phyloP scores from a whole-genome alignment of 1,140 invertebrate species.

The Drosophila simulans region DNA sequence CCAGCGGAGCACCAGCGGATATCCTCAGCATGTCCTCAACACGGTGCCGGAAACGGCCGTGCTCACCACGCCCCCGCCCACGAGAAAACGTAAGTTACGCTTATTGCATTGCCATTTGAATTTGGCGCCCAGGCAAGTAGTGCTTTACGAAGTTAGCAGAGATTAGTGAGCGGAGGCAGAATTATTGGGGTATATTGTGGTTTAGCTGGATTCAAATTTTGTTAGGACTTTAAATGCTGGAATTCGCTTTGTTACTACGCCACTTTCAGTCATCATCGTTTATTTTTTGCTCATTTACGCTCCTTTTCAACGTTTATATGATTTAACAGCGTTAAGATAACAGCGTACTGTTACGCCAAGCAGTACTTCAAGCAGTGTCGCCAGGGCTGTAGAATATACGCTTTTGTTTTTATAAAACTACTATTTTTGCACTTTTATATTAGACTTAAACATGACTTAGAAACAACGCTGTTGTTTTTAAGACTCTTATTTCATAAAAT shows the following conservation, averaged over 20 bases:
- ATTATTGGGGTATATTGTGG: background rate
- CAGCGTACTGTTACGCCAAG: background rate
- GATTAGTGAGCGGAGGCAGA: background rate
- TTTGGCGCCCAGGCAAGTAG: conserved; percentile 16
- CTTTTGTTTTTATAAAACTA: too few relatives aligned
- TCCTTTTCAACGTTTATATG: background rate
- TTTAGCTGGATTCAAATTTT: background rate
- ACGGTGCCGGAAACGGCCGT: conserved; percentile 66
- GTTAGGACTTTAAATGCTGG: too few relatives aligned
- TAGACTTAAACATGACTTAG: too few relatives aligned
- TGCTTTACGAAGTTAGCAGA: background rate
- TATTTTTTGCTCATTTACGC: background rate
- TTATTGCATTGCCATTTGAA: background rate
- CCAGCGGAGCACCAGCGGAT: conserved; percentile 56
- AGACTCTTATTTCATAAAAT: too few relatives aligned
- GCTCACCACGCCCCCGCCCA: conserved; percentile 65
- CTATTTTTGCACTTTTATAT: too few relatives aligned
- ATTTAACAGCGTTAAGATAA: background rate
- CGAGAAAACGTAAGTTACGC: conserved; percentile 59
- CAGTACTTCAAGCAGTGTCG: background rate
- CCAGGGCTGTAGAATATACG: too few relatives aligned
- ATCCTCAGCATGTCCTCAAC: conserved; percentile 69
- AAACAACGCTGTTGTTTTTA: too few relatives aligned
- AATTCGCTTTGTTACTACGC: background rate
- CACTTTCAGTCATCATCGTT: background rate